These are phyloP conservation scores for Lagopus leucura DNA, from an alignment of 2,113 vertebrate genomes.

Conservation along the genomic window DNA sequence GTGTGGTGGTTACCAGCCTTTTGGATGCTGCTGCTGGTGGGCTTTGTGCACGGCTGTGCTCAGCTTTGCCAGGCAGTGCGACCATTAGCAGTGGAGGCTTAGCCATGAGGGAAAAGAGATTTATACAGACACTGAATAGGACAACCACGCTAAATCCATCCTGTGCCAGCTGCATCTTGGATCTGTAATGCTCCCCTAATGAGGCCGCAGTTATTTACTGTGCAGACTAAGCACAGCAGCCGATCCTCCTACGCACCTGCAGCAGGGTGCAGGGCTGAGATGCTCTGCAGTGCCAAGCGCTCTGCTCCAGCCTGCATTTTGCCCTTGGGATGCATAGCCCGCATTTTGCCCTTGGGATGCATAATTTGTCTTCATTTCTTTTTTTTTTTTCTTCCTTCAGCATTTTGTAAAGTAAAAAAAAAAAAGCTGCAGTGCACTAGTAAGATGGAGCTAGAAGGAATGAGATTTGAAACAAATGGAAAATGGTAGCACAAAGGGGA, in stretches of 20 bases:
- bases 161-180: background rate
- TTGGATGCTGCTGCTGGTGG: background rate
- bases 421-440: background rate
- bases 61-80: background rate
- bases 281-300: background rate
- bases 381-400: background rate
- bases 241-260: background rate
- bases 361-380: background rate
- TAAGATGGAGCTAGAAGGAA: background rate
- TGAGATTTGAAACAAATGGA: background rate
- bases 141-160: background rate
- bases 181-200: background rate
- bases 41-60: background rate
- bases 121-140: background rate
- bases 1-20: background rate
- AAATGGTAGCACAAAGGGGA: background rate
- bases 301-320: background rate
- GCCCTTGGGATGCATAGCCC: background rate
- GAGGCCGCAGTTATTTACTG: background rate
- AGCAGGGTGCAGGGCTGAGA: background rate
- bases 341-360: too few relatives aligned
- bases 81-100: background rate
- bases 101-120: accelerated
- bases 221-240: accelerated
- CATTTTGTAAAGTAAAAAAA: background rate